Evolutionary conservation across 2,797 vertebrate genomes (phyloP).

Genomic region (Cetoscarus ocellatus): DNA sequence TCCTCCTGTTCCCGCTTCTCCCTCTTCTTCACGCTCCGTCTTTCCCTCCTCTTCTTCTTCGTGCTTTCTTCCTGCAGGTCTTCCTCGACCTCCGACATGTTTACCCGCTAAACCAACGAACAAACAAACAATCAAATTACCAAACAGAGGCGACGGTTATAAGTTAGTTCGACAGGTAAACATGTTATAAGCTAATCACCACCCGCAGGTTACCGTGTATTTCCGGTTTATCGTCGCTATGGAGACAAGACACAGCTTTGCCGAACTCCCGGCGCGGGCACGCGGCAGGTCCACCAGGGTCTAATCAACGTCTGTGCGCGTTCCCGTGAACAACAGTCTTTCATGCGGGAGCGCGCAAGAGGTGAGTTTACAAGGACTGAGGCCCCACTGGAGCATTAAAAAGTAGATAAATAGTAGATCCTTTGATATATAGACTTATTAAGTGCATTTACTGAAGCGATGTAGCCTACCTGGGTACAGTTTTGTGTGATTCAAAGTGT

Average conservation of each 20-base stretch:
- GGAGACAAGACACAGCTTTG: conserved; percentile 52
- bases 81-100: conserved; percentile 60
- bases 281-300: conserved; percentile 11
- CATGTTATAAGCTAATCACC: conserved; percentile 45
- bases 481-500: too few relatives aligned
- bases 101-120: conserved; percentile 3
- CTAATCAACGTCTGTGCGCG: conserved; percentile 21
- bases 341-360: conserved; percentile 9
- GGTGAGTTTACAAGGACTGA: background rate
- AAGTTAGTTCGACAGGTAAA: conserved; percentile 14
- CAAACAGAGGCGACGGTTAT: background rate
- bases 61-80: conserved; percentile 28
- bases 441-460: too few relatives aligned
- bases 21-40: conserved; percentile 25
- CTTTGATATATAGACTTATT: too few relatives aligned
- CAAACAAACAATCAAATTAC: conserved; percentile 30
- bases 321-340: background rate
- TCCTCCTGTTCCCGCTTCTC: conserved; percentile 17
- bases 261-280: conserved; percentile 16
- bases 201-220: conserved; percentile 27
- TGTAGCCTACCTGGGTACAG: too few relatives aligned
- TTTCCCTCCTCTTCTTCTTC: conserved; percentile 40
- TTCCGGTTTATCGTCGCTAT: conserved; percentile 73
- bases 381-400: too few relatives aligned
- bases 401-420: too few relatives aligned